A percentile compares a stretch with the other conserved stretches of the same genome.
phyloP scores from a whole-genome alignment of 2,797 vertebrate species.

The Mycteria americana region DNA sequence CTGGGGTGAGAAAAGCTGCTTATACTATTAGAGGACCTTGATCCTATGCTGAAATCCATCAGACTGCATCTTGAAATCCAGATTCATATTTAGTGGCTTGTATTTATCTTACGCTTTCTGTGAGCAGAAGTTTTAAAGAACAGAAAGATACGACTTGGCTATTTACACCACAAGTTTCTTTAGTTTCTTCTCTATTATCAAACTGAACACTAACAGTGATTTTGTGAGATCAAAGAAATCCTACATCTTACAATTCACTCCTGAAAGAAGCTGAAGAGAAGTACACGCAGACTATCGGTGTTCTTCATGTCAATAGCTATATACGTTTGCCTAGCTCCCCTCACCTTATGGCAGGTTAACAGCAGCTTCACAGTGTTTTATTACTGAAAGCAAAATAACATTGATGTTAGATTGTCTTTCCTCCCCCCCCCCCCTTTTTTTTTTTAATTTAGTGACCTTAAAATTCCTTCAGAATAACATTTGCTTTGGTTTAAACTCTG shows the following conservation, averaged over 20 bases:
- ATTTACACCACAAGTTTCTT: not conserved
- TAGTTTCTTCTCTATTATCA: not conserved
- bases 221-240: not conserved
- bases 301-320: not conserved
- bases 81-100: not conserved
- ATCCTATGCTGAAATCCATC: not conserved
- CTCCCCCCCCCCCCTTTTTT: too few species aligned
- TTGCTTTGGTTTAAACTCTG: not conserved
- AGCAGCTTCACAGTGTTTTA: not conserved
- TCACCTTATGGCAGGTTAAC: not conserved
- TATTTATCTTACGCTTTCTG: not conserved
- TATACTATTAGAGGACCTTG: not conserved
- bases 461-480: not conserved
- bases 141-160: not conserved
- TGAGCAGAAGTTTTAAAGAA: not conserved
- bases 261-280: not conserved
- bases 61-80: not conserved
- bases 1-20: not conserved
- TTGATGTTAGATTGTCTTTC: not conserved
- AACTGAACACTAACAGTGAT: not conserved
- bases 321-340: rapidly evolving
- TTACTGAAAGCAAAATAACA: not conserved
- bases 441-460: not conserved
- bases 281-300: rapidly evolving
- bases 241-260: not conserved